These are phyloP conservation scores for Meleagris gallopavo DNA, from an alignment of 2,113 vertebrate genomes.

Conservation along the genomic window DNA sequence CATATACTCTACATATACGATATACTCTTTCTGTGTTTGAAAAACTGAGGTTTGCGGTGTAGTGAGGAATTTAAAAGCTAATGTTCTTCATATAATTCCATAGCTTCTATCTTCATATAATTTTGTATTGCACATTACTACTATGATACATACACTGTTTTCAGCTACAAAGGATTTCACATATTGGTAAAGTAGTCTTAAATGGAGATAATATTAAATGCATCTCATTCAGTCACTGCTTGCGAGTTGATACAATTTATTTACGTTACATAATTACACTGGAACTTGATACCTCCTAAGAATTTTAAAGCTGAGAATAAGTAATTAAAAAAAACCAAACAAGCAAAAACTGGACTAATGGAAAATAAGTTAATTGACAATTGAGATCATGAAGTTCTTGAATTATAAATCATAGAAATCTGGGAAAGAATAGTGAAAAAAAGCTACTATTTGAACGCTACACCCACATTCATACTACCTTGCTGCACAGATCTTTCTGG, in stretches of 20 bases:
- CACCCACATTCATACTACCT: not conserved
- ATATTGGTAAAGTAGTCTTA: not conserved
- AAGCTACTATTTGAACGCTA: not conserved
- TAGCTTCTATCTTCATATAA: not conserved
- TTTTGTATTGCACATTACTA: not conserved
- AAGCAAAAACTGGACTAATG: not conserved
- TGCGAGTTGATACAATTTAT: not conserved
- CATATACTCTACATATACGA: no score
- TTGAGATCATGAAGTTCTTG: not conserved
- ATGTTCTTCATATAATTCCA: not conserved
- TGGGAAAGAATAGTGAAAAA: not conserved
- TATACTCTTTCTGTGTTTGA: not conserved
- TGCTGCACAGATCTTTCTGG: not conserved
- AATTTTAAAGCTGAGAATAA: not conserved
- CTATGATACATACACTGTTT: not conserved
- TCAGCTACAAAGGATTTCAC: not conserved
- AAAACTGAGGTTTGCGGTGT: not conserved
- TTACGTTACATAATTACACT: not conserved
- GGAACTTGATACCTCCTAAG: not conserved
- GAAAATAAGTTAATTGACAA: not conserved
- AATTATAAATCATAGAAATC: not conserved
- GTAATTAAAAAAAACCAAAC: conserved; percentile 11
- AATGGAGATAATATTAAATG: not conserved
- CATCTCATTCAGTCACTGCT: not conserved
- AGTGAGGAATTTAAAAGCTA: not conserved